Conservation (phyloP, 1,140 invertebrate genomes). For the Trypoxylus dichotomus region DNA sequence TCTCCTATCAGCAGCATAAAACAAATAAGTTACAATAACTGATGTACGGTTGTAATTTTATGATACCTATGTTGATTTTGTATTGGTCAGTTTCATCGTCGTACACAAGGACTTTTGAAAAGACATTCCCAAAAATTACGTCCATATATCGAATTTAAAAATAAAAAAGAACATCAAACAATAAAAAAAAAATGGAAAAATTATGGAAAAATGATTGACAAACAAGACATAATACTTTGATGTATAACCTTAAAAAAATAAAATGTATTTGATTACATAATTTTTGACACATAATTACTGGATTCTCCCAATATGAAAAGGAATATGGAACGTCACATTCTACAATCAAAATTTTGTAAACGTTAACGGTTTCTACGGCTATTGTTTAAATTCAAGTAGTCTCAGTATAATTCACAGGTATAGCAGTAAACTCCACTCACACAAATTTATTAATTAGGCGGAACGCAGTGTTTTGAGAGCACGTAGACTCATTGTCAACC, state of each 20-base stretch:
- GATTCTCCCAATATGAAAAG: no score
- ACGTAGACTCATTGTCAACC: no score
- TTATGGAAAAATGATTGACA: background rate
- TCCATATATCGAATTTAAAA: background rate
- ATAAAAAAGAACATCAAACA: background rate
- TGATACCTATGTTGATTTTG: slow-evolving; percentile 4
- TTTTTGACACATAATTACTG: no score
- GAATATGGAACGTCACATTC: no score
- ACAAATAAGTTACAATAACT: slow-evolving; percentile 30
- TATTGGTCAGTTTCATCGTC: background rate
- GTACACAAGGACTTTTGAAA: slow-evolving; percentile 12
- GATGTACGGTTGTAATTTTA: background rate
- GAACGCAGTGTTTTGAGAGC: no score
- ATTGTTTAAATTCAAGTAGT: no score
- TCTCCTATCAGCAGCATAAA: slow-evolving; percentile 33
- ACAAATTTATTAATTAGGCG: no score
- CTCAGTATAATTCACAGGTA: no score
- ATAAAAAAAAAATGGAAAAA: background rate
- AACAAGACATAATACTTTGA: background rate
- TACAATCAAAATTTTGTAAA: no score
- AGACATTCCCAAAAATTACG: slow-evolving; percentile 4
- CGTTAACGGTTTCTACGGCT: no score
- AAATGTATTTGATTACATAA: no score
- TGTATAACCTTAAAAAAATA: background rate
- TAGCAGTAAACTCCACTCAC: no score